Conservation (phyloP, 2,888 invertebrate species). For the Aphidoletes aphidimyza region DNA sequence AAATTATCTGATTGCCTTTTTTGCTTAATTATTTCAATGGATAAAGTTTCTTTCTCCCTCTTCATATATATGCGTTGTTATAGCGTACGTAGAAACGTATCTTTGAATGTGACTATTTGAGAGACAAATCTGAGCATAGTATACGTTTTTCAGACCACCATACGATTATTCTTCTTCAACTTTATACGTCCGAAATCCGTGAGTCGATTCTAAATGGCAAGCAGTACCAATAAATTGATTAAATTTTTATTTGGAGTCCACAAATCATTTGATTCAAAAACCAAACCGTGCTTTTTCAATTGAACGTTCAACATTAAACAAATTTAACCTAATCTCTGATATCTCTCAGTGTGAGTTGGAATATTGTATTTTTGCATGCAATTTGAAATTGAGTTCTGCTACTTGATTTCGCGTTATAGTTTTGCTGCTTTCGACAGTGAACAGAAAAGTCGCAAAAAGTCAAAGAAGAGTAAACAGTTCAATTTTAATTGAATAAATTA, state of each 20-base stretch:
- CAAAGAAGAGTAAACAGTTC: not conserved
- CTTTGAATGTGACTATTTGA: not conserved
- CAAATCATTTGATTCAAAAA: conserved; percentile 40
- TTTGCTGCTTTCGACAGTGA: not conserved
- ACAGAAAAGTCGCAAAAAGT: not conserved
- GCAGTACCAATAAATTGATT: not conserved
- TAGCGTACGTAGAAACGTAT: not conserved
- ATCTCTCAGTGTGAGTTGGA: not conserved
- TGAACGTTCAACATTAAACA: not conserved
- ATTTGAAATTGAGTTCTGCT: conserved; percentile 14
- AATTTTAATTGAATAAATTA: conserved; percentile 23
- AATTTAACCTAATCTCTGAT: not conserved
- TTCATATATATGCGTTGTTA: not conserved
- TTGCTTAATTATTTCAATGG: conserved; percentile 43
- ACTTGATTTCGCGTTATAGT: not conserved
- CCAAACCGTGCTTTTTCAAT: not conserved
- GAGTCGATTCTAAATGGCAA: no score
- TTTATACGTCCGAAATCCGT: no score
- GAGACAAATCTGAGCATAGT: not conserved
- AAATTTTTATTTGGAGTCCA: conserved; percentile 39
- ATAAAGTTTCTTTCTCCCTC: not conserved
- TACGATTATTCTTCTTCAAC: not conserved
- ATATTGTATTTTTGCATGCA: conserved; percentile 9
- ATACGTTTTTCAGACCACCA: not conserved
- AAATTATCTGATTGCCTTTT: conserved; percentile 53